Conservation (phyloP, 2,113 vertebrate genomes). For the Lagenorhynchus albirostris region DNA sequence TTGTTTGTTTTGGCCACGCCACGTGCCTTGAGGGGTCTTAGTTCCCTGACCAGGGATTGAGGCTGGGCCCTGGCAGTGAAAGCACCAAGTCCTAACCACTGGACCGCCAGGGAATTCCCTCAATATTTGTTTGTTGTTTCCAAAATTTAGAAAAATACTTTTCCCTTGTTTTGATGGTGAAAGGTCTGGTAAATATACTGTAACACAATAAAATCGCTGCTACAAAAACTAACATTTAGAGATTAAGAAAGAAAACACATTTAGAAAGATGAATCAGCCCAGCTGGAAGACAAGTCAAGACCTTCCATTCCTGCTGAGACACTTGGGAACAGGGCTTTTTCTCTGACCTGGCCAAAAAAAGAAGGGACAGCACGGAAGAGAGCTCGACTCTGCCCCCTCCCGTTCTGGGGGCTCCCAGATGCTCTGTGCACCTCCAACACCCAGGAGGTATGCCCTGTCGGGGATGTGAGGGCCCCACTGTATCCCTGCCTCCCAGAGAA, state of each 20-base stretch:
- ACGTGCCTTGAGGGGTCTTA: not conserved
- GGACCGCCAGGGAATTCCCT: not conserved
- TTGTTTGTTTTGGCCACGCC: not conserved
- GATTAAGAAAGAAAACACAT: not conserved
- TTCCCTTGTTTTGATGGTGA: not conserved
- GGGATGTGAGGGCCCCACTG: no score
- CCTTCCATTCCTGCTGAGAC: not conserved
- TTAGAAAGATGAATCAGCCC: not conserved
- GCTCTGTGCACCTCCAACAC: not conserved
- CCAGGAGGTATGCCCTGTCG: not conserved
- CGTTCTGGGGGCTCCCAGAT: not conserved
- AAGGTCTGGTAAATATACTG: not conserved
- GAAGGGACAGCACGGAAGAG: not conserved
- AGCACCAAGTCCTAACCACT: not conserved
- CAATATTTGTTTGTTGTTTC: not conserved
- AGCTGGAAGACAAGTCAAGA: not conserved
- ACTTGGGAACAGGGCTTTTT: not conserved
- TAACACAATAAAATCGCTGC: not conserved
- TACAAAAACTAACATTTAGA: slow-evolving; percentile 13
- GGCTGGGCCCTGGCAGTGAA: not conserved
- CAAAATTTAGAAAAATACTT: slow-evolving; percentile 27
- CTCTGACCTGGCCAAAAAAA: not conserved
- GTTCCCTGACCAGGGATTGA: not conserved
- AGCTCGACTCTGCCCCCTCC: not conserved
- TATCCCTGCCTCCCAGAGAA: not conserved